Evolutionary conservation across 2,113 vertebrate species (phyloP).

Genomic region (Lagopus muta): DNA sequence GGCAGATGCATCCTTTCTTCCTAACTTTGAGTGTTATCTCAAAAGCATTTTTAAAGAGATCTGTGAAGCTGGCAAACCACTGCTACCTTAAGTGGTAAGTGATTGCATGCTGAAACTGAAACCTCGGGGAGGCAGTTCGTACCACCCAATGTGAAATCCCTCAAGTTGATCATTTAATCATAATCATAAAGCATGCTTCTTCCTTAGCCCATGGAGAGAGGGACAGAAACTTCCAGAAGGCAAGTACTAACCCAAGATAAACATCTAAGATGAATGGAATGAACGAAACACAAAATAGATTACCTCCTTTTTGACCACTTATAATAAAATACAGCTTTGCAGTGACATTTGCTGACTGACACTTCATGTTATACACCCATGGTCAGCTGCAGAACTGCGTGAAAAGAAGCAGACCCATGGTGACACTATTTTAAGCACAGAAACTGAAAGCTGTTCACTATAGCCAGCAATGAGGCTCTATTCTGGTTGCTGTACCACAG

Average conservation of each 20-base stretch:
- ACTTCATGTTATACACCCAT: background rate
- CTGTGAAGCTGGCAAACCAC: background rate
- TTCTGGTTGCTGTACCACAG: background rate
- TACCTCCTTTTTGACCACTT: background rate
- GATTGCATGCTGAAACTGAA: background rate
- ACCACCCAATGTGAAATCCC: background rate
- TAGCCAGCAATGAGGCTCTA: background rate
- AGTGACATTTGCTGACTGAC: background rate
- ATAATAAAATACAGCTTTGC: background rate
- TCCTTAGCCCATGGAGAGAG: background rate
- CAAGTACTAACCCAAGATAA: background rate
- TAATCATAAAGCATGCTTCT: background rate
- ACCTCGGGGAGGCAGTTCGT: background rate
- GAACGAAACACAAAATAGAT: background rate
- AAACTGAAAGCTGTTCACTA: background rate
- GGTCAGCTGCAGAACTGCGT: background rate
- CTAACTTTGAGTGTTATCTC: background rate
- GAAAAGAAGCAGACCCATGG: background rate
- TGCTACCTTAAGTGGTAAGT: background rate
- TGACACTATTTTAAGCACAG: background rate
- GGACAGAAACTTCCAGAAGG: background rate
- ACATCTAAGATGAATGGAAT: background rate
- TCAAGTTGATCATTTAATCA: background rate
- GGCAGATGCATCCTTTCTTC: background rate
- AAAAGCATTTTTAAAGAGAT: background rate